A percentile compares a stretch with the other conserved stretches of the same genome.
These are phyloP conservation scores for Halcyon chelicuti DNA, from an alignment of 2,797 vertebrate species.

Conservation along the genomic window DNA sequence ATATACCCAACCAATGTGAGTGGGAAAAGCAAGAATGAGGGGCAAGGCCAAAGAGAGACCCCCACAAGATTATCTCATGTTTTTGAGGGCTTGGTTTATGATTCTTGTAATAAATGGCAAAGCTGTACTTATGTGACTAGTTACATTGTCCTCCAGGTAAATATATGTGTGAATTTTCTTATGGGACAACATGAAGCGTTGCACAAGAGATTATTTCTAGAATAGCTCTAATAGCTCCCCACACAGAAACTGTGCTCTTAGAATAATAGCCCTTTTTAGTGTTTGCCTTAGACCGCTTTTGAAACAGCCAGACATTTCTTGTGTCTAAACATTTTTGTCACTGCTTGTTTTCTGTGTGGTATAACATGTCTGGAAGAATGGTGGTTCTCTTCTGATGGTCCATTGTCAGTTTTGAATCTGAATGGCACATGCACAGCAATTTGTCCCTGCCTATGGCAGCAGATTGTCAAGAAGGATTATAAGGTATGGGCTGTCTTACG, in stretches of 20 bases:
- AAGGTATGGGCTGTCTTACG: background rate
- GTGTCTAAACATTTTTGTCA: slow-evolving; percentile 1
- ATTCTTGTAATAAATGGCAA: background rate
- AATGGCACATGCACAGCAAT: slow-evolving; percentile 1
- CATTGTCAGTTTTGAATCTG: slow-evolving; percentile 28
- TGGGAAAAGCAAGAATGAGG: background rate
- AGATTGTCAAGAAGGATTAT: background rate
- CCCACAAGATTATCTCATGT: background rate
- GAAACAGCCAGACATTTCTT: background rate
- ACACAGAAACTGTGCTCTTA: background rate
- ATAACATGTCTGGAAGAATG: background rate
- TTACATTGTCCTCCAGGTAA: background rate
- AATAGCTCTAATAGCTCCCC: background rate
- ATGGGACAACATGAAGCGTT: background rate
- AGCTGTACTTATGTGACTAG: background rate
- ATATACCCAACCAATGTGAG: background rate
- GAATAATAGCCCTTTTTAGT: background rate
- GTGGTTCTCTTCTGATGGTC: slow-evolving; percentile 16
- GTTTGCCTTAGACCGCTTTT: background rate
- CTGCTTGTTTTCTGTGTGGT: background rate
- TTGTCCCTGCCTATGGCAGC: slow-evolving; percentile 13
- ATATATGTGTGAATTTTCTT: background rate
- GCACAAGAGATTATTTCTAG: background rate
- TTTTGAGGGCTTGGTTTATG: background rate
- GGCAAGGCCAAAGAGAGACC: background rate